phyloP scores from a whole-genome alignment of 1,140 invertebrate genomes.

The Pantala flavescens region DNA sequence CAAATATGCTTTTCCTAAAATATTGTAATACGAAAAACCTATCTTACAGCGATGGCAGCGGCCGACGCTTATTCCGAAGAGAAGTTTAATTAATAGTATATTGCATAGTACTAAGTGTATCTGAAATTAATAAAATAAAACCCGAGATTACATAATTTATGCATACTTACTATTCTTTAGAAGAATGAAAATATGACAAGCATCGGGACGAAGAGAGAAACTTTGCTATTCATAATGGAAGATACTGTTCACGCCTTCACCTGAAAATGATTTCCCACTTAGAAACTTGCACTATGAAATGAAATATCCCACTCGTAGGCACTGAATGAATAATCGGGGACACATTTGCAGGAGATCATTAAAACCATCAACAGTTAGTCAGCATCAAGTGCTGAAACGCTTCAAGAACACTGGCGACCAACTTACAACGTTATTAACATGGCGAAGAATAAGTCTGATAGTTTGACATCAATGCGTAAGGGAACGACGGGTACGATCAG shows the following conservation, averaged over 20 bases:
- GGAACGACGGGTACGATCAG: no score
- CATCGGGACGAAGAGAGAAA: neutral
- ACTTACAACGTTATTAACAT: neutral
- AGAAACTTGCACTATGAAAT: neutral
- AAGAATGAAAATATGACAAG: neutral
- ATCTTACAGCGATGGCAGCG: no score
- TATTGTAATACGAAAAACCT: no score
- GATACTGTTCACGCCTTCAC: neutral
- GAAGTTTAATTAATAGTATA: no score
- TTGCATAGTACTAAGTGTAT: no score
- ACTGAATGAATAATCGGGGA: neutral
- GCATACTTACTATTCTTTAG: neutral
- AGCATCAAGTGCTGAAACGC: neutral
- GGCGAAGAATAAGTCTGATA: neutral
- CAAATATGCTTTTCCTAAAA: no score
- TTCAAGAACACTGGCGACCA: neutral
- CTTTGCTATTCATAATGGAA: neutral
- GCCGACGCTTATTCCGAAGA: no score
- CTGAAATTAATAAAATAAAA: no score
- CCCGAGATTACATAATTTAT: no score
- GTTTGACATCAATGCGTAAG: no score
- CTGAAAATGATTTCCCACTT: neutral
- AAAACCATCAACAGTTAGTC: neutral
- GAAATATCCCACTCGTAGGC: neutral
- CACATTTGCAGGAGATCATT: neutral